These are phyloP conservation scores for Sminthopsis crassicaudata DNA, from an alignment of 2,113 vertebrate species.

Conservation along the genomic window DNA sequence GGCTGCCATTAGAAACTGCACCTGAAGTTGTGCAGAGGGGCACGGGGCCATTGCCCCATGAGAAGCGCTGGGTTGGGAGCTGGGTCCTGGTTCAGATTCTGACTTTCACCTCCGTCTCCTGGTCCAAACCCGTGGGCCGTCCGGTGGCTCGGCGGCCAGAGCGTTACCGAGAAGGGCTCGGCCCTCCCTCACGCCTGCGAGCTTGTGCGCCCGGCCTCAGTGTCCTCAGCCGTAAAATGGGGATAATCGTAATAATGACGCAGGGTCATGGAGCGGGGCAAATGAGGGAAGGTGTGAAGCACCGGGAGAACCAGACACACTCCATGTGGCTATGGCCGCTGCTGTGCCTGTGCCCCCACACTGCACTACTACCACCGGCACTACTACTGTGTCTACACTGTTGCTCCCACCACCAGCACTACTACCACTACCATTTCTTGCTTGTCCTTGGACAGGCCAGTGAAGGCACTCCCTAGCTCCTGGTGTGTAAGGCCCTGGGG, in stretches of 20 bases:
- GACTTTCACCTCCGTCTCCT: not conserved
- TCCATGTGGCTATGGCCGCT: too few species aligned
- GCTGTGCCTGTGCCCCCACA: too few species aligned
- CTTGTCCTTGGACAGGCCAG: not conserved
- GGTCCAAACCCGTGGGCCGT: too few species aligned
- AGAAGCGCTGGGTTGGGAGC: not conserved
- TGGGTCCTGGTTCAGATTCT: not conserved
- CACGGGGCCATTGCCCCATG: accelerated
- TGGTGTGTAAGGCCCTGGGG: not conserved
- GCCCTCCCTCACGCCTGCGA: too few species aligned
- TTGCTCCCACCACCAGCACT: too few species aligned
- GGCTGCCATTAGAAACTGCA: not conserved
- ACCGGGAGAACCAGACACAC: too few species aligned
- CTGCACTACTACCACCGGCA: too few species aligned
- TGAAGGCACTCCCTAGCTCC: not conserved
- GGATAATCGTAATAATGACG: not conserved
- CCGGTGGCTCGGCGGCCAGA: not conserved
- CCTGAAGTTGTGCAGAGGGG: not conserved
- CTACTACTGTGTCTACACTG: too few species aligned
- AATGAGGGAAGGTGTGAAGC: not conserved
- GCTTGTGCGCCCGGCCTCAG: not conserved
- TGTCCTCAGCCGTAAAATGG: not conserved
- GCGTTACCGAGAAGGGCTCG: not conserved
- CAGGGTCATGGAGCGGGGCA: not conserved
- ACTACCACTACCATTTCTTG: not conserved